phyloP scores from a whole-genome alignment of 2,113 vertebrate species.

The Trichechus manatus region DNA sequence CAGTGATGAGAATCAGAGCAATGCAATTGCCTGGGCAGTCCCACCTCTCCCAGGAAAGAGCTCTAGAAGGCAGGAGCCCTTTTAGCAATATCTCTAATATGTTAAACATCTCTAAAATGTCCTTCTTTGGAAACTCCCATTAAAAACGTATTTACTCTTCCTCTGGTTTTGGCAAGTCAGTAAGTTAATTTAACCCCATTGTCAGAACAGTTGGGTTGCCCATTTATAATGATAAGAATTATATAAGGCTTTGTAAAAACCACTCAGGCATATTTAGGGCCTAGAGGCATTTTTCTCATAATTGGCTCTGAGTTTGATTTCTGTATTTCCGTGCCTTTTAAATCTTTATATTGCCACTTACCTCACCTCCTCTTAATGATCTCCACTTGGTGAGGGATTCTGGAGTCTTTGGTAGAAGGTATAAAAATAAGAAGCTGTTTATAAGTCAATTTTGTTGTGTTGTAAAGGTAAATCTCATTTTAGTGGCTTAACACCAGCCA shows the following conservation, averaged over 20 bases:
- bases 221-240: constrained; percentile 47
- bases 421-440: constrained; percentile 66
- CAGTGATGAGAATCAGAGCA: neutral
- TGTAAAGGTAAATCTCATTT: constrained; percentile 53
- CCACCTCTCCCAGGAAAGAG: neutral
- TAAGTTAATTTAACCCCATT: constrained; percentile 57
- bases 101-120: neutral
- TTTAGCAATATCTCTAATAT: neutral
- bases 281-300: constrained; percentile 51
- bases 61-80: neutral
- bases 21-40: neutral
- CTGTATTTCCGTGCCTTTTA: constrained; percentile 52
- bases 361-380: constrained; percentile 40
- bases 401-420: constrained; percentile 10
- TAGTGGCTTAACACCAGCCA: neutral
- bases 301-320: constrained; percentile 58
- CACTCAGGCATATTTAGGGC: constrained; percentile 25
- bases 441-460: constrained; percentile 15
- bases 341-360: constrained; percentile 62
- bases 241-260: constrained; percentile 62
- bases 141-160: neutral
- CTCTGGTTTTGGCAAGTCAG: constrained; percentile 41
- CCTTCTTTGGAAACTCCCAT: neutral
- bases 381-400: constrained; percentile 36
- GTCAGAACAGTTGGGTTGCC: constrained; percentile 35